Evolutionary conservation across 2,113 vertebrate species (phyloP).

Genomic region (Triplophysa dalaica): DNA sequence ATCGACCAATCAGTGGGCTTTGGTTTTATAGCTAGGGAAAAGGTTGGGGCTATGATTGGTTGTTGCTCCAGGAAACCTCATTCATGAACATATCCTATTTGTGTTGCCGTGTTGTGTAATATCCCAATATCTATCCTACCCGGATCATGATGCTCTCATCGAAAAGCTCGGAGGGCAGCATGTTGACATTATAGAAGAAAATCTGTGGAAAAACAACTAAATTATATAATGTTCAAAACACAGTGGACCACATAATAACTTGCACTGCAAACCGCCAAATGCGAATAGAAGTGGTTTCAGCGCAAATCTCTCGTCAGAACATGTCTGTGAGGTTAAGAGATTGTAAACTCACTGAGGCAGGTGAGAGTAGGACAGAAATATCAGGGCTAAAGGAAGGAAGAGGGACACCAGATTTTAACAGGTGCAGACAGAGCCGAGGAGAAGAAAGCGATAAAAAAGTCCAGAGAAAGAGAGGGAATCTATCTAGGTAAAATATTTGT

Average conservation of each 20-base stretch:
- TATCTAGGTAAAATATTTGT: background rate
- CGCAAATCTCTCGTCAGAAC: background rate
- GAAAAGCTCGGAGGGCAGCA: constrained; percentile 87
- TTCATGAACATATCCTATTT: background rate
- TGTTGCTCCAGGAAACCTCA: background rate
- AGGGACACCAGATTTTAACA: constrained; percentile 8
- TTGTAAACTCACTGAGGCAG: constrained; percentile 35
- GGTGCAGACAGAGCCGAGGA: background rate
- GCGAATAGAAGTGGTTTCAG: background rate
- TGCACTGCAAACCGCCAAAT: no score
- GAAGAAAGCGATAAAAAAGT: background rate
- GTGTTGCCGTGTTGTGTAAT: background rate
- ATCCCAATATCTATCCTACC: constrained; percentile 69
- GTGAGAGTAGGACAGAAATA: constrained; percentile 37
- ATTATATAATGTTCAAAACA: constrained; percentile 7
- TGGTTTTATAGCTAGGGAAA: background rate
- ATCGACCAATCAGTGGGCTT: background rate
- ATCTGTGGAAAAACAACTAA: constrained; percentile 70
- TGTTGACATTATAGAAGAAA: constrained; percentile 95
- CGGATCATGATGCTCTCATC: constrained; percentile 87
- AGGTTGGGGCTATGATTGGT: background rate
- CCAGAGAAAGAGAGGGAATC: constrained; percentile 6
- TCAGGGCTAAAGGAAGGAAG: constrained; percentile 12
- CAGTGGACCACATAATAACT: background rate
- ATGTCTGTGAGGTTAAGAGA: constrained; percentile 29